Evolutionary conservation across 2,113 vertebrate species (phyloP).

Genomic region (Tragelaphus imberbis): DNA sequence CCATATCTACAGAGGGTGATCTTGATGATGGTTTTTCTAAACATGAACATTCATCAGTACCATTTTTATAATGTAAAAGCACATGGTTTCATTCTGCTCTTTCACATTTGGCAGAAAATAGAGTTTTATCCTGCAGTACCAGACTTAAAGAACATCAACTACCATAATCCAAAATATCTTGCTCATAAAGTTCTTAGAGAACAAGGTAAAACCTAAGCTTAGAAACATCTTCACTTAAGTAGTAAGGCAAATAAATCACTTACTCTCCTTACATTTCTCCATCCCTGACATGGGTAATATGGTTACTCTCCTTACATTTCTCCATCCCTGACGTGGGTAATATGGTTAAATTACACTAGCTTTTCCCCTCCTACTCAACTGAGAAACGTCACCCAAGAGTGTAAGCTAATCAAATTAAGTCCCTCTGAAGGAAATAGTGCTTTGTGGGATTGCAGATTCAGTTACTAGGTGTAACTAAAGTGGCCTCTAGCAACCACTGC

Average conservation of each 20-base stretch:
- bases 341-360: neutral
- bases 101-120: conserved; percentile 80
- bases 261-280: neutral
- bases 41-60: conserved; percentile 78
- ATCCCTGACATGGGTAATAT: neutral
- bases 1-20: neutral
- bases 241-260: conserved; percentile 38
- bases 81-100: conserved; percentile 83
- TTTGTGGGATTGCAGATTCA: conserved; percentile 15
- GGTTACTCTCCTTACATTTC: neutral
- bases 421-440: conserved; percentile 2
- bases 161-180: conserved; percentile 16
- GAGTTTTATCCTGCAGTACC: conserved; percentile 75
- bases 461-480: neutral
- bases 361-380: conserved; percentile 5
- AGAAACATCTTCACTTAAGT: neutral
- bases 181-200: conserved; percentile 6
- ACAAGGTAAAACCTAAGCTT: conserved; percentile 2
- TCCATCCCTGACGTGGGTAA: neutral
- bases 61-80: conserved; percentile 84
- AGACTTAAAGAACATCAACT: conserved; percentile 71
- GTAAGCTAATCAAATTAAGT: conserved; percentile 57
- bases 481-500: neutral
- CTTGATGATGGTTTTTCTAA: conserved; percentile 76
- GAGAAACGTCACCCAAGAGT: conserved; percentile 45